Base-by-base conservation (phyloP, 2,797 vertebrate species). In the Hyperoplus lanceolatus region DNA sequence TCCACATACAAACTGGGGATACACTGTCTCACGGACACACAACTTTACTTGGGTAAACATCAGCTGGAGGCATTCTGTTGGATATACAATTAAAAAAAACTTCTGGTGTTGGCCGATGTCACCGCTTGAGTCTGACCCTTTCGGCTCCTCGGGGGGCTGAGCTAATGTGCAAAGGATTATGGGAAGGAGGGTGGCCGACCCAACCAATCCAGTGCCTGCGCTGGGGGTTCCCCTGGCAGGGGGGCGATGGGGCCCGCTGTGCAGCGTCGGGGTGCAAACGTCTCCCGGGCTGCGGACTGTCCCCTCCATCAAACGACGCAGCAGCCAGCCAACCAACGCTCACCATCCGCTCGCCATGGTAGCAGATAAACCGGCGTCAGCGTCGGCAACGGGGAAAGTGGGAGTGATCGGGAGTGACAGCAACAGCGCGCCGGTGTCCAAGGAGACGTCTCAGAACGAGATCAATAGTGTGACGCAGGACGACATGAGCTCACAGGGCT, bases 231-330 rank as follows among this genome's bases (percentile, higher is more conserved):
- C 95, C 75, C 87, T 95, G 75, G 92, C 93, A 3, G 94, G 91
- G 72, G 95, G 92, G 72, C 89, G 92, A 96, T 96, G 96, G 95
- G 95, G 93, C 46, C 94, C 92, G 0, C 85, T 96, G 87, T 96
- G 94, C 93, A 97, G 95, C 61, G 96, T 98, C 16, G 98, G 97
- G 8, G 97, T 98, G 89, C 98, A 99, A 91, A 99, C 98, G 8
- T 99, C 98, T 85, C 98, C 98, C 0, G 97, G 97, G 91, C 96
- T 98, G 90, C 96, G 96, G 89, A 97, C 96, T 83, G 95, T 97
- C 58, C 95, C 97, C 0, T 94, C 95, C 75, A 95, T 98, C 86
- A 98, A 96, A 88, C 95, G 87, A 64, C 89, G 83, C 84, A 92
- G 94, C 90, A 96, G 92, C 82, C 95, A 96, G 85, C 68, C 80